A percentile compares a stretch with the other conserved stretches of the same genome.
Evolutionary conservation across 2,113 vertebrate species (phyloP).

Genomic region (Catharus fuscescens): DNA sequence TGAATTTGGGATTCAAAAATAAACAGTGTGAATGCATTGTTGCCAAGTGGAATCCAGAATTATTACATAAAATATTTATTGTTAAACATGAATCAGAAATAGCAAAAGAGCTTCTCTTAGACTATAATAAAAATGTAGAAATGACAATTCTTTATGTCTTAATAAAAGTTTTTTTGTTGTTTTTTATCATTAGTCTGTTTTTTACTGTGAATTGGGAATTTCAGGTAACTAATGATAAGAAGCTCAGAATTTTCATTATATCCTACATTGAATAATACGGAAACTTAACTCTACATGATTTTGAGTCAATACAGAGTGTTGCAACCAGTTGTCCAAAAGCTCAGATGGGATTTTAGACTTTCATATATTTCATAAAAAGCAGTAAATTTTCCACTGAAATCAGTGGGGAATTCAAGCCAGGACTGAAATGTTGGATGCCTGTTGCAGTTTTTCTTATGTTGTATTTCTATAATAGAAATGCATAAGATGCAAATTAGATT

Average conservation of each 20-base stretch:
- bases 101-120: background rate
- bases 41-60: background rate
- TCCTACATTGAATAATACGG: background rate
- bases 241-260: background rate
- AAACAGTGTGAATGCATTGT: background rate
- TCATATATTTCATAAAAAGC: background rate
- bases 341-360: background rate
- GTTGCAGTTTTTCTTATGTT: background rate
- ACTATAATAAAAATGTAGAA: background rate
- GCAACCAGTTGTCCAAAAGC: background rate
- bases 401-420: background rate
- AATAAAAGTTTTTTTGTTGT: background rate
- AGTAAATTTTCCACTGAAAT: background rate
- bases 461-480: background rate
- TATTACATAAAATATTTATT: background rate
- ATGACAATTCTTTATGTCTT: background rate
- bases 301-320: background rate
- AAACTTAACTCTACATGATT: background rate
- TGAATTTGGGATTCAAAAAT: background rate
- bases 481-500: background rate
- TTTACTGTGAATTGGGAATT: background rate
- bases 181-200: rapidly evolving
- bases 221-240: background rate
- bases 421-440: background rate
- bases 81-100: background rate